Conservation (phyloP, 2,888 invertebrate species). For the Belgica antarctica region DNA sequence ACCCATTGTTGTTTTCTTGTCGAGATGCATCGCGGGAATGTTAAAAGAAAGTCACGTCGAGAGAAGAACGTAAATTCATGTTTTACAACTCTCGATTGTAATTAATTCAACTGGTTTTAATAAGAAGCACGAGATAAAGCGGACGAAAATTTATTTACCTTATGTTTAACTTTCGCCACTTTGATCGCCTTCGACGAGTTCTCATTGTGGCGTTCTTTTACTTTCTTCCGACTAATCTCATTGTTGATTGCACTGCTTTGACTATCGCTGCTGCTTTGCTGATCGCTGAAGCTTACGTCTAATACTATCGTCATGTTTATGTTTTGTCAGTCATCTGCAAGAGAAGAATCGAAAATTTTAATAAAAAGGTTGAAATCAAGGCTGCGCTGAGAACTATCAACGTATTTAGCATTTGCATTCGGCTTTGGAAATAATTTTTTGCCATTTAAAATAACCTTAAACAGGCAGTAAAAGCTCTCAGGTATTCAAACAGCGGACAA, state of each 20-base stretch:
- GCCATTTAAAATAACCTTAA: not conserved
- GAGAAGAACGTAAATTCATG: not conserved
- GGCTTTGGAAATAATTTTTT: not conserved
- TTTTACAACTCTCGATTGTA: not conserved
- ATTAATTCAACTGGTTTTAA: not conserved
- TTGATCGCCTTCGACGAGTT: constrained; percentile 33
- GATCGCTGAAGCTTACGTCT: constrained; percentile 42
- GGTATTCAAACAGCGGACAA: not conserved
- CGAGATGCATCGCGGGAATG: not conserved
- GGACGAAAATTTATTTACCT: constrained; percentile 23
- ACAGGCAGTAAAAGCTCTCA: no score
- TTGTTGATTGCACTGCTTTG: constrained; percentile 42
- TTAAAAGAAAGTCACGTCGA: not conserved
- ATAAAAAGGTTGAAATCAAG: not conserved
- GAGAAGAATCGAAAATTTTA: not conserved
- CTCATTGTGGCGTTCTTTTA: constrained; percentile 23
- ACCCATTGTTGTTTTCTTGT: constrained; percentile 6
- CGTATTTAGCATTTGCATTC: no score
- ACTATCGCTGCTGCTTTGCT: constrained; percentile 33
- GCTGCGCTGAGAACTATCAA: no score
- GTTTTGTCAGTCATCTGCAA: not conserved
- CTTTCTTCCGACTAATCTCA: constrained; percentile 39
- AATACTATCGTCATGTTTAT: constrained; percentile 39
- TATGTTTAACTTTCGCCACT: constrained; percentile 40
- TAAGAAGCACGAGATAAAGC: not conserved